Base-by-base conservation (phyloP, 1,140 invertebrate genomes). In the Sarcophaga bullata region DNA sequence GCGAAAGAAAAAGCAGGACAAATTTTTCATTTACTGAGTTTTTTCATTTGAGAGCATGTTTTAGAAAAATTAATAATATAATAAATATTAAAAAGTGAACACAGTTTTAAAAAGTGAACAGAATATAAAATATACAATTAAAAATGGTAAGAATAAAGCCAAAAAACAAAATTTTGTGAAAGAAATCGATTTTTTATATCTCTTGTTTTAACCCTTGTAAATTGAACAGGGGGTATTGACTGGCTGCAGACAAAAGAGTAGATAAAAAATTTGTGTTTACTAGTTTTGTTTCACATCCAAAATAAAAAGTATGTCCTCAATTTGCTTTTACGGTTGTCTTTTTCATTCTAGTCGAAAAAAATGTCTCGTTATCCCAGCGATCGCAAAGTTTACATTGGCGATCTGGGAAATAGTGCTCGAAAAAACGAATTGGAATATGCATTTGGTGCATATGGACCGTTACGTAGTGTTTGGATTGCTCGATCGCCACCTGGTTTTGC, bases 301-400 rank as follows among this genome's bases (percentile, higher is more conserved):
- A 78, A 78, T 25, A 17, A 78, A 78, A 75, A 78, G 48, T 17
- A 50, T 68, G 62, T 10, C 4, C n/a, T 68, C 62, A 68, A 17
- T 7, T 58, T 13, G 54, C 54, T 58, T 58, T 13, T 13, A 58
- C n/a, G 6, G 17, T 68, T 68, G 17, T 68, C 19, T 68, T 68
- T 78, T 50, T 81, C 19, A 62, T 50, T 76, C n/a, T 47, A 83
- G 82, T 81, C 82, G n/a, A 83, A 86, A 62, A 86, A 86, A 85
- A 95, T 96, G 94, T 95, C 95, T 83, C 92, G 95, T 68, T 95
- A 95, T 90, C 93, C 94, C 82, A 93, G 94, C 68, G 98, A 99
- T 89, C 97, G 96, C 86, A 99, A 99, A 91, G 95, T 99, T 10
- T 99, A 99, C 91, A 97, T 99, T 46, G 98, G 98, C 54, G 97